phyloP scores from a whole-genome alignment of 2,797 vertebrate genomes.

The Tragopan temminckii region DNA sequence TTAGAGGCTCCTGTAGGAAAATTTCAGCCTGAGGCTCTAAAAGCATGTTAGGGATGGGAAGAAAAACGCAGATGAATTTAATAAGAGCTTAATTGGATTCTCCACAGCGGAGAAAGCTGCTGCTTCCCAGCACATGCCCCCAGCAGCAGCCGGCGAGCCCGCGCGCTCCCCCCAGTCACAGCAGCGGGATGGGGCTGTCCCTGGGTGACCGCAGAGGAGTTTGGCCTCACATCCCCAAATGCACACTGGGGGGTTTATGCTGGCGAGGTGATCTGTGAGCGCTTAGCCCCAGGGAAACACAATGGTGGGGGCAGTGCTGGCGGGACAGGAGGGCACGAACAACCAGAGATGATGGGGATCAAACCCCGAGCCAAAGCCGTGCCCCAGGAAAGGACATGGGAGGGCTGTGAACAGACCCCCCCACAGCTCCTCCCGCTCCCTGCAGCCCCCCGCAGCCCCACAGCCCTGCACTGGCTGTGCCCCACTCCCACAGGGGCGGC shows the following conservation, averaged over 20 bases:
- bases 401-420: not conserved
- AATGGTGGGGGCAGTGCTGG: not conserved
- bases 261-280: not conserved
- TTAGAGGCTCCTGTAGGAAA: slow-evolving; percentile 22
- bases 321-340: not conserved
- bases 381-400: rapidly evolving
- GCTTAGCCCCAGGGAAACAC: too few species aligned
- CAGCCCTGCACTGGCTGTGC: rapidly evolving
- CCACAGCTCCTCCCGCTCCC: not conserved
- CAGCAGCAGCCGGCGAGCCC: not conserved
- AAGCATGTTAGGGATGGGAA: slow-evolving; percentile 3
- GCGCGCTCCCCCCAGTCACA: not conserved
- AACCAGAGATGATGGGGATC: not conserved
- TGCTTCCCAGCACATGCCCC: slow-evolving; percentile 53
- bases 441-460: too few species aligned
- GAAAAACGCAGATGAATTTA: slow-evolving; percentile 17
- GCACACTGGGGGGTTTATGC: rapidly evolving
- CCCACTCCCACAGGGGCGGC: not conserved
- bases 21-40: slow-evolving; percentile 43
- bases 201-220: not conserved
- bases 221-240: rapidly evolving
- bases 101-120: not conserved
- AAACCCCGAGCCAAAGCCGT: not conserved
- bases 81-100: slow-evolving; percentile 61
- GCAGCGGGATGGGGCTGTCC: not conserved